A percentile compares a stretch with the other conserved stretches of the same genome.
Evolutionary conservation across 30 jellyfish, hydroid and myxozoan species (phyloP).

Genomic region (Morbakka virulenta): DNA sequence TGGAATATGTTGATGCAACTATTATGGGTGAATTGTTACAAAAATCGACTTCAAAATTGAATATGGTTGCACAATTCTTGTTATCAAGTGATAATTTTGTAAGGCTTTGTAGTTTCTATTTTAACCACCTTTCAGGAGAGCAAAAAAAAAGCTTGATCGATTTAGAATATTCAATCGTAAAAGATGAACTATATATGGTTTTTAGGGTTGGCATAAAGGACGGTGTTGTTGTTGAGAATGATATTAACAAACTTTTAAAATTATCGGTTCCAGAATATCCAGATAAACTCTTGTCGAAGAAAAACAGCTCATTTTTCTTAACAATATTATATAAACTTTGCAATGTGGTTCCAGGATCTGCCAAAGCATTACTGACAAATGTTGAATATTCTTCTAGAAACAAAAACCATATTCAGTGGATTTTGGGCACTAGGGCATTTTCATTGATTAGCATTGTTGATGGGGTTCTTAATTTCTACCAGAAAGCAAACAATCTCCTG

Average conservation of each 20-base stretch:
- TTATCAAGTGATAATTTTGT: slow-evolving; percentile 26
- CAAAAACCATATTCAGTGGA: slow-evolving; percentile 76
- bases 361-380: slow-evolving; percentile 43
- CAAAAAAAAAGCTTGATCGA: slow-evolving; percentile 52
- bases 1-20: slow-evolving; percentile 62
- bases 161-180: slow-evolving; percentile 78
- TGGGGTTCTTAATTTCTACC: slow-evolving; percentile 73
- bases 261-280: slow-evolving; percentile 70
- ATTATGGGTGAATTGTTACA: slow-evolving; percentile 64
- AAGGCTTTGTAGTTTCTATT: slow-evolving; percentile 42
- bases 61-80: slow-evolving; percentile 21
- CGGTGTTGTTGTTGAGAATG: slow-evolving; percentile 14
- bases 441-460: slow-evolving; percentile 49
- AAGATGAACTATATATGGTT: slow-evolving; percentile 70
- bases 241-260: slow-evolving; percentile 15
- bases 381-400: slow-evolving; percentile 58
- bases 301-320: slow-evolving; percentile 36
- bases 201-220: slow-evolving; percentile 63
- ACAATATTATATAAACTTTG: slow-evolving; percentile 39
- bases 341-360: slow-evolving; percentile 52
- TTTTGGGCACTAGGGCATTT: slow-evolving; percentile 86
- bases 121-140: slow-evolving; percentile 34
- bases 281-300: slow-evolving; percentile 23
- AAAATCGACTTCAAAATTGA: slow-evolving; percentile 29
- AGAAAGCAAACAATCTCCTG: neutral